Base-by-base conservation (phyloP, 2,113 vertebrate genomes). In the Paraplagusia blochii region DNA sequence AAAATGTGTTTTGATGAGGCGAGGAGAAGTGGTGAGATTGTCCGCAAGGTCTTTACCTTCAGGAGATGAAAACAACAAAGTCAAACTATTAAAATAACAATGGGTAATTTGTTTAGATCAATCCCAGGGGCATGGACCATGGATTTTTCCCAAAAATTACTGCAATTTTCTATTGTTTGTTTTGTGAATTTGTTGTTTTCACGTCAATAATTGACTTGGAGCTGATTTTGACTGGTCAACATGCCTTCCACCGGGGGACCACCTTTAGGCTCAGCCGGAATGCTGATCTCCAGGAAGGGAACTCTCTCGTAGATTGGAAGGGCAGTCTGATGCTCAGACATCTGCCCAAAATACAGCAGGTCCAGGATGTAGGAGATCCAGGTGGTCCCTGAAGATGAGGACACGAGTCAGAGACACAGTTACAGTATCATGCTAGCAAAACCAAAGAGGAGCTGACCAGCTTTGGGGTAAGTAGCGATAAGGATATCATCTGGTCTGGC, bases 1-100 rank as follows among this genome's bases (percentile, higher is more conserved):
- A 4, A 93, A 77, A 53, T 95, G 93, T 29, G 92, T 92, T 83
- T 94, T 95, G 44, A 93, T 81, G 17, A 94, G 73, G 39, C 90
- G 84, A 0, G 88, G 92, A 56, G 88, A 91, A 0, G 87, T 76
- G 7, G 50, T 39, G 17, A 87, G 75, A 1, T 67, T 34, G 34
- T 89, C 81, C 9, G 63, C 74, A 38, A 56, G 2, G 4, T 87
- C 83, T 48, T 47, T 76, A 38, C 88, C 89, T 90, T 54, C 44
- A 9, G 11, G 14, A 19, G 22, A 48, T 5, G 29, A n/a, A 18
- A 34, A 9, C 11, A 48, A 18, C 13, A 3, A 3, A 48, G n/a
- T n/a, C n/a, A n/a, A n/a, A n/a, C n/a, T n/a, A n/a, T n/a, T n/a
- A n/a, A n/a, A n/a, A n/a, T n/a, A n/a, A n/a, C n/a, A n/a, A n/a